phyloP scores from a whole-genome alignment of 35 echinoderm and acorn worm genomes.

The Patiria miniata region DNA sequence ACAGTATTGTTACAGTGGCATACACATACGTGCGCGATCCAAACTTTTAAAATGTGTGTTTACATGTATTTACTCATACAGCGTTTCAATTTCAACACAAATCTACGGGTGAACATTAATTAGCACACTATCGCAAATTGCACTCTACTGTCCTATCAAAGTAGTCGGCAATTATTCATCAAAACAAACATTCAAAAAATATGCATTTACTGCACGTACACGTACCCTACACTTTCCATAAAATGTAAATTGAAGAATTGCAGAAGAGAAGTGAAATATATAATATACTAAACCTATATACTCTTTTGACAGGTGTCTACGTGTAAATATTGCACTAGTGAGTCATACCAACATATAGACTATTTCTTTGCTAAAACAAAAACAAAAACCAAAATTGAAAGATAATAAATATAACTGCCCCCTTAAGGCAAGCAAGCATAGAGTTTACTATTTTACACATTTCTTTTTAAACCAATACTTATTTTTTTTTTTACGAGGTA shows the following conservation, averaged over 20 bases:
- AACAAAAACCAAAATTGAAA: background rate
- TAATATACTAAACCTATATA: constrained; percentile 9
- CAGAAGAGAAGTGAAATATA: background rate
- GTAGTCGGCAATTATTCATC: no score
- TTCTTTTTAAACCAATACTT: background rate
- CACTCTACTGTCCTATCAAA: no score
- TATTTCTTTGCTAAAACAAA: background rate
- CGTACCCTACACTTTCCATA: background rate
- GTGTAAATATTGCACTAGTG: constrained; percentile 5
- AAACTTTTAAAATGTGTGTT: no score
- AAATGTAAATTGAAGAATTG: background rate
- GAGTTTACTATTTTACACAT: background rate
- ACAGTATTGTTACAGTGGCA: no score
- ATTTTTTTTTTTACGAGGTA: constrained; percentile 5
- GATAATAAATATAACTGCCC: constrained; percentile 21
- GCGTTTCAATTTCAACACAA: no score
- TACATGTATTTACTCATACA: no score
- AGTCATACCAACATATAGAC: constrained; percentile 14
- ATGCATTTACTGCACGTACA: background rate
- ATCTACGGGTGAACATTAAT: no score
- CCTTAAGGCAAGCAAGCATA: background rate
- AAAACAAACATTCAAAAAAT: no score
- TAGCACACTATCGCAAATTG: no score
- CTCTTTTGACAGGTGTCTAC: background rate
- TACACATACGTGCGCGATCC: no score